phyloP scores from a whole-genome alignment of 2,797 vertebrate genomes.

The Tragelaphus eurycerus region DNA sequence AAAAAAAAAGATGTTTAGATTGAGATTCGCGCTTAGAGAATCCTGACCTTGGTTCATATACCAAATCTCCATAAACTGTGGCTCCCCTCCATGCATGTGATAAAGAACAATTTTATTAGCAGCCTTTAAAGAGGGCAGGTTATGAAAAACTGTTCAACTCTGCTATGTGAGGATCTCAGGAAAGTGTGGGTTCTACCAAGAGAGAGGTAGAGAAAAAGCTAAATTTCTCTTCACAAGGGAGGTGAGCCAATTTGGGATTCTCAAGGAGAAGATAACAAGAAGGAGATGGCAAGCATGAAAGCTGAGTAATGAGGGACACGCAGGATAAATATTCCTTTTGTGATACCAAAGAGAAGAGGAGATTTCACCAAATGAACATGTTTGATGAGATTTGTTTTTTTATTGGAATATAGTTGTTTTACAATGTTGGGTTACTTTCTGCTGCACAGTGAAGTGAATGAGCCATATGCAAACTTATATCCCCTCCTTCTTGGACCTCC shows the following conservation, averaged over 20 bases:
- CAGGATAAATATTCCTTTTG: not conserved
- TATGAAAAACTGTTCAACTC: rapidly evolving
- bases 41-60: not conserved
- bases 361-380: not conserved
- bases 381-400: not conserved
- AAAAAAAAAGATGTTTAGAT: not conserved
- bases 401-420: not conserved
- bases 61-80: not conserved
- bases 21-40: not conserved
- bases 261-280: not conserved
- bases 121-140: not conserved
- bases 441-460: not conserved
- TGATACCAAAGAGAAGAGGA: not conserved
- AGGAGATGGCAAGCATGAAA: not conserved
- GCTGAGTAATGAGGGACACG: not conserved
- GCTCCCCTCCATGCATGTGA: rapidly evolving
- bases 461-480: not conserved
- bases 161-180: not conserved
- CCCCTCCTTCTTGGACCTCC: not conserved
- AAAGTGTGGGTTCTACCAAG: not conserved
- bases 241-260: not conserved
- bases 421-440: not conserved
- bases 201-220: not conserved
- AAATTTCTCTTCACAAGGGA: not conserved
- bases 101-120: not conserved